Percentiles rank a stretch among this genome's conserved stretches.
These are phyloP conservation scores for Thymallus thymallus DNA, from an alignment of 2,113 vertebrate genomes.

Conservation along the genomic window DNA sequence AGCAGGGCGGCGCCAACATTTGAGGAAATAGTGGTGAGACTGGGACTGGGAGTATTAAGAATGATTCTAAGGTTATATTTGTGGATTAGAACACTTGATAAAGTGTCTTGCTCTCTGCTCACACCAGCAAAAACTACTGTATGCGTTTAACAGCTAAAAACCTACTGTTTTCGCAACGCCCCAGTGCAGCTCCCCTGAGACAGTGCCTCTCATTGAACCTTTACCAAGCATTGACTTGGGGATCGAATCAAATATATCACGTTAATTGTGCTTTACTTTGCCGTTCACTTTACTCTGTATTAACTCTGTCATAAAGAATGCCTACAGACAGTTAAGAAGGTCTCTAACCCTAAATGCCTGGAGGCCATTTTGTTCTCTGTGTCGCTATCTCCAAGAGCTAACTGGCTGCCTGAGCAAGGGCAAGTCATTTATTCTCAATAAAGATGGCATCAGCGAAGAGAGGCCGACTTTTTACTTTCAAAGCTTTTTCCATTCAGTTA, in stretches of 20 bases:
- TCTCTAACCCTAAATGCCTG: too few relatives aligned
- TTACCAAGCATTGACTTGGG: not conserved
- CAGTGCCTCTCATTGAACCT: too few relatives aligned
- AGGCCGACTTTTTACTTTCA: conserved; percentile 35
- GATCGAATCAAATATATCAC: not conserved
- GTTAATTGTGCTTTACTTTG: not conserved
- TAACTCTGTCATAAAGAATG: not conserved
- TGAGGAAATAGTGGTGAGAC: too few relatives aligned
- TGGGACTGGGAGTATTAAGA: not conserved
- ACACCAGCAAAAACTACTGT: not conserved
- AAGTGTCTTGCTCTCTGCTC: not conserved
- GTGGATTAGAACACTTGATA: not conserved
- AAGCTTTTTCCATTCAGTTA: conserved; percentile 62
- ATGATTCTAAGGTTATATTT: not conserved
- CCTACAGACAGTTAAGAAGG: too few relatives aligned
- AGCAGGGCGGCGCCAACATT: too few relatives aligned
- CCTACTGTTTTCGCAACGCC: too few relatives aligned
- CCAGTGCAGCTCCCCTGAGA: too few relatives aligned
- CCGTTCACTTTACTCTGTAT: not conserved
- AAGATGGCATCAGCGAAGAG: conserved; percentile 56
- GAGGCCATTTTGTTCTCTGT: conserved; percentile 20
- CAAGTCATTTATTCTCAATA: conserved; percentile 46
- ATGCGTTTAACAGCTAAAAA: too few relatives aligned
- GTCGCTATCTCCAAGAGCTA: conserved; percentile 33
- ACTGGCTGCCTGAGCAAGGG: conserved; percentile 28